These are phyloP conservation scores for Pica pica DNA, from an alignment of 2,113 vertebrate species.

Conservation along the genomic window DNA sequence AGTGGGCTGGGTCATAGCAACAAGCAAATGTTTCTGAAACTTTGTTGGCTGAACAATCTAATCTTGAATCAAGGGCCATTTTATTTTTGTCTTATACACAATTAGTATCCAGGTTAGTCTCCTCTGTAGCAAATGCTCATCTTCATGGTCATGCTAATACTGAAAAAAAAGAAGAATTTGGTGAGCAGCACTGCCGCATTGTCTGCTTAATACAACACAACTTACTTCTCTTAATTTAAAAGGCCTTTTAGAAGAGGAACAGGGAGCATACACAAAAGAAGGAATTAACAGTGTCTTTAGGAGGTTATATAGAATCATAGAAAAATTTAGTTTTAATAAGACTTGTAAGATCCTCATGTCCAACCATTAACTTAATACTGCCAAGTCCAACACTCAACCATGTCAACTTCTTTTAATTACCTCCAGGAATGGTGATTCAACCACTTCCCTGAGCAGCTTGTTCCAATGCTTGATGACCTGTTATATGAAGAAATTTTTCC, in stretches of 20 bases:
- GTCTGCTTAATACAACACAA: neutral
- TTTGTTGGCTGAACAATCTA: neutral
- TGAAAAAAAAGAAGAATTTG: neutral
- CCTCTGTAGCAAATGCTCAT: neutral
- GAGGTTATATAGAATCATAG: neutral
- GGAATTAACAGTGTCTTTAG: neutral
- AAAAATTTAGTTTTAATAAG: neutral
- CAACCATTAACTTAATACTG: neutral
- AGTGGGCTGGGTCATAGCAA: no score
- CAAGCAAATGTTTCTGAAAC: neutral
- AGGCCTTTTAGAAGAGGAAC: neutral
- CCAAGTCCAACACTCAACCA: neutral
- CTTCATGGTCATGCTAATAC: neutral
- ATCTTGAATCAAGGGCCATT: neutral
- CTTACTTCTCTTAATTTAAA: neutral
- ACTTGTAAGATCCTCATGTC: neutral
- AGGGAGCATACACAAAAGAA: neutral
- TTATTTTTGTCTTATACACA: neutral
- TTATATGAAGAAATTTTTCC: neutral
- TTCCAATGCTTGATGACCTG: neutral
- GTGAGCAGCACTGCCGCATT: neutral
- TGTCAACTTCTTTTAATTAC: neutral
- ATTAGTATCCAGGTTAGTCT: neutral
- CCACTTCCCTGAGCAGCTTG: neutral
- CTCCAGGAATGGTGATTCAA: neutral